Conservation (phyloP, 2,888 invertebrate genomes). For the Netelia virgata region DNA sequence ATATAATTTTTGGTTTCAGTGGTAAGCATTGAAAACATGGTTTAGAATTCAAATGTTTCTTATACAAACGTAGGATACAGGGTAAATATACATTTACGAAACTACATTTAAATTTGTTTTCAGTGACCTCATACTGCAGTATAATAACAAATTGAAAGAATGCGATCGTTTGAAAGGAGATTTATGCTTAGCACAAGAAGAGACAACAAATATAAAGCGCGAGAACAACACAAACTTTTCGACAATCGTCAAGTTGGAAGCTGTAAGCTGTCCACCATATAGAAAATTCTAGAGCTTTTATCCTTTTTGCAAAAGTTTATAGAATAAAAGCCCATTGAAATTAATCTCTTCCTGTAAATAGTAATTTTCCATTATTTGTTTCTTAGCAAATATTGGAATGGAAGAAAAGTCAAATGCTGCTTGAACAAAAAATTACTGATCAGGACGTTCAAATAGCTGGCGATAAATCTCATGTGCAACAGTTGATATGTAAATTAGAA, state of each 20-base stretch:
- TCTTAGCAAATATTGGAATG: conserved; percentile 69
- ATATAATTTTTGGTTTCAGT: conserved; percentile 11
- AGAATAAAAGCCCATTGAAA: neutral
- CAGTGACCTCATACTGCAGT: conserved; percentile 77
- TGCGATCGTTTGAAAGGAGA: conserved; percentile 74
- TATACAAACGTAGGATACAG: neutral
- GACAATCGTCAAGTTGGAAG: conserved; percentile 74
- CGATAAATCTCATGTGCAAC: conserved; percentile 75
- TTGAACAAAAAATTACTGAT: conserved; percentile 63
- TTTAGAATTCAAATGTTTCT: neutral
- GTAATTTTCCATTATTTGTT: too few relatives aligned
- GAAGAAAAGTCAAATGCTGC: conserved; percentile 64
- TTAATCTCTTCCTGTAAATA: neutral
- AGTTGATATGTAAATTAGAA: conserved; percentile 76
- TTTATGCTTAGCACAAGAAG: conserved; percentile 66
- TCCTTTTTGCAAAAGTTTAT: neutral
- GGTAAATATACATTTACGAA: neutral
- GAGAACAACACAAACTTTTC: conserved; percentile 71
- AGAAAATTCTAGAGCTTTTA: conserved; percentile 39
- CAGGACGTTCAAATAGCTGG: conserved; percentile 72
- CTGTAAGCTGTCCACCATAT: conserved; percentile 66
- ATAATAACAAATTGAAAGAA: conserved; percentile 77
- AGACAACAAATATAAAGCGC: conserved; percentile 67
- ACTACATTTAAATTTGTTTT: neutral
- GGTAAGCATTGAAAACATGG: too few relatives aligned